These are phyloP conservation scores for Seriola aureovittata DNA, from an alignment of 2,113 vertebrate species.

Conservation along the genomic window DNA sequence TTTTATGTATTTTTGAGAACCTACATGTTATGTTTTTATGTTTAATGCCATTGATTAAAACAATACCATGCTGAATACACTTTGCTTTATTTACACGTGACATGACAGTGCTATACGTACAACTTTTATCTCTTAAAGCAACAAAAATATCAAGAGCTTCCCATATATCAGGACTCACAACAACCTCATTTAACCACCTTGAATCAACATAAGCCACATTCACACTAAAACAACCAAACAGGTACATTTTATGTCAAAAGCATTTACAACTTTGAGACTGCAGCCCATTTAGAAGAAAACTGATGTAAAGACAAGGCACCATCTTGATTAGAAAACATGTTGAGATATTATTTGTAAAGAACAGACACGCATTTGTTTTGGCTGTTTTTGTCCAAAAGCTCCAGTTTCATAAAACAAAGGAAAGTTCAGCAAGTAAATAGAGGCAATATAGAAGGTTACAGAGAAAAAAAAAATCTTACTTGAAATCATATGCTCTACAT, in stretches of 20 bases:
- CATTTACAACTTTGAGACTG: constrained; percentile 38
- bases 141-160: constrained; percentile 35
- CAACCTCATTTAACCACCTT: constrained; percentile 24
- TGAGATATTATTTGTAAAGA: constrained; percentile 19
- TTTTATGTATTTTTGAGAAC: constrained; percentile 16
- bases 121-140: constrained; percentile 52
- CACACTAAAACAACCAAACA: constrained; percentile 33
- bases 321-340: constrained; percentile 52
- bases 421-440: constrained; percentile 12
- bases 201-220: constrained; percentile 45
- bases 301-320: constrained; percentile 73
- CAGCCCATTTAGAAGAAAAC: constrained; percentile 33
- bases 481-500: constrained; percentile 23
- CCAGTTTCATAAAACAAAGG: constrained; percentile 22
- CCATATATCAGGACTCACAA: constrained; percentile 20
- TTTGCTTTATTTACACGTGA: constrained; percentile 74
- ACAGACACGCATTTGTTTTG: constrained; percentile 43
- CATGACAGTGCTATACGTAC: constrained; percentile 46
- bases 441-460: constrained; percentile 6
- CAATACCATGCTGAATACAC: constrained; percentile 1
- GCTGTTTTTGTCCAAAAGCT: constrained; percentile 49
- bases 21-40: constrained; percentile 12
- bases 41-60: constrained; percentile 24
- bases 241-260: constrained; percentile 31
- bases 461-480: background rate